Base-by-base conservation (phyloP, 2,888 invertebrate species). In the Carabus problematicus region DNA sequence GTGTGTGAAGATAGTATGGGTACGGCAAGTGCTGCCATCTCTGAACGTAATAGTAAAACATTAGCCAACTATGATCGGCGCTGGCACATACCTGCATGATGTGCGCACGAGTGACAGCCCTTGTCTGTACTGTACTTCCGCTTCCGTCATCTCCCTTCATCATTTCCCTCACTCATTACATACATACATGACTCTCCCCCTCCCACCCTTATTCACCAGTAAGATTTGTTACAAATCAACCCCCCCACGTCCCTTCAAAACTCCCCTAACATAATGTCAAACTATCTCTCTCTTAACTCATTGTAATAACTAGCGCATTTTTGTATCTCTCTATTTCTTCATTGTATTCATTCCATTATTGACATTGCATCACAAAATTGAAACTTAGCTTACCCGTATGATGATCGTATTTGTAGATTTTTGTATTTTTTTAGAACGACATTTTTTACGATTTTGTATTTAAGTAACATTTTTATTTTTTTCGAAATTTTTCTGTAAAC, bases 341-440 rank as follows among this genome's bases (percentile, higher is more conserved):
- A 70, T 70, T 73, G 73, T 79, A 79, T 79, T 79, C 80, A 80
- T 80, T 81, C 78, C 81, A 82, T 79, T 18, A 73, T 75, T 64
- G 71, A 73, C 75, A 76, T 75, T 77, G 78, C 78, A 78, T 80
- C 79, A 80, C 77, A 74, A 77, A 79, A 77, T 74, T 73, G 63
- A 76, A 73, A 76, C 74, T 75, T 77, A 75, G 76, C 76, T 77
- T 76, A 74, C 55, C 67, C 70, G 71, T 70, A 71, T 66, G 67
- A 73, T 74, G 6, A 29, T 6, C 6, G 29, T 75, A 75, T 19
- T 76, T 80, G 80, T 81, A 82, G 81, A 81, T 77, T 81, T 81
- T 82, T 82, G 80, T 82, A 81, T 82, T 81, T 82, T 81, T 81
- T 82, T 81, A 81, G 79, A 76, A 76, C 43, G 60, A 67, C 62